Base-by-base conservation (phyloP, 2,888 invertebrate genomes). In the Ptychoptera albimana region DNA sequence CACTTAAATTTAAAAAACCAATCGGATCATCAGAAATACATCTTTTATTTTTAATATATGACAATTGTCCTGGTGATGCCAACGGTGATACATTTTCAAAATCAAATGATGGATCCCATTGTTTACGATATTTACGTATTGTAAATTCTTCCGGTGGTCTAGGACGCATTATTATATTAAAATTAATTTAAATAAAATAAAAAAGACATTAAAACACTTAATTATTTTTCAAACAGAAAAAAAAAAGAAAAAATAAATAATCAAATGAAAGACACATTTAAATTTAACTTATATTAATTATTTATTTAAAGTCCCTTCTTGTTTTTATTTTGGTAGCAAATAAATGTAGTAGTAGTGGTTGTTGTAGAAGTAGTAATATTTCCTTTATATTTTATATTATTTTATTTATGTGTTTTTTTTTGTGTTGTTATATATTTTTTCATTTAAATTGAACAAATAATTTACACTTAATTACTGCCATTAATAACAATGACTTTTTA, bases 61-160 rank as follows among this genome's bases (percentile, higher is more conserved):
- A 48, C 31, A 39, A 40, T 10, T 48, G 47, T n/a, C 48, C 48
- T 40, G 61, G 58, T 38, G 60, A 56, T 3, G 54, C 41, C 8
- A 54, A 49, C 1, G 62, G 60, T 3, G 58, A 54, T 6, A 56
- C 39, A 13, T 55, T 53, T 37, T 53, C 52, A 8, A 55, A 53
- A 6, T 57, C 50, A 15, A 56, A 53, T 6, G 49, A 46, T 1
- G 56, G 52, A 55, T 60, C 60, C 43, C 61, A 61, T 13, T 50
- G 39, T 1, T 60, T 60, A 16, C 57, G 58, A 5, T 61, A 57
- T 11, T 52, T 57, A 34, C 49, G 49, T 29, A 44, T 49, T 6
- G 52, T 50, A 4, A 55, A 51, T 40, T 54, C 55, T 36, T 57
- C 55, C 16, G 53, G 43, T 8, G 51, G 51, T 37, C 58, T 58